Percentiles rank a stretch among this genome's conserved stretches.
Evolutionary conservation across 1,140 invertebrate genomes (phyloP).

Genomic region (Aradophagus sp.): DNA sequence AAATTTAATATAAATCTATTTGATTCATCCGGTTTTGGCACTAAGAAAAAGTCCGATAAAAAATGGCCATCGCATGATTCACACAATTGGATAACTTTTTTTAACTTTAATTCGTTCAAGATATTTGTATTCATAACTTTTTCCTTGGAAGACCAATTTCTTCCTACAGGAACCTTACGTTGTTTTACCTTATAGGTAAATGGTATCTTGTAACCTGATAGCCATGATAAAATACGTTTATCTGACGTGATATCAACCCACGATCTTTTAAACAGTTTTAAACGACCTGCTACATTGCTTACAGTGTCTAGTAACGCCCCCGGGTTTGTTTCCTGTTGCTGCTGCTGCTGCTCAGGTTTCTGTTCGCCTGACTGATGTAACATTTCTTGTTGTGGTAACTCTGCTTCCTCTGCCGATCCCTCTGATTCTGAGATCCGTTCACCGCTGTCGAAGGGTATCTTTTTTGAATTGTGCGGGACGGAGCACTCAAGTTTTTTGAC

Average conservation of each 20-base stretch:
- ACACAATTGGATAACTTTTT: conserved; percentile 19
- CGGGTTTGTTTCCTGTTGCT: conserved; percentile 4
- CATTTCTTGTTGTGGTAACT: too few species aligned
- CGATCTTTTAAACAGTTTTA: conserved; percentile 12
- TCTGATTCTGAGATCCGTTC: conserved; percentile 36
- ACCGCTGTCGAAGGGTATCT: conserved; percentile 11
- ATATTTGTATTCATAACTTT: conserved; percentile 20
- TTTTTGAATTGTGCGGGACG: conserved; percentile 26
- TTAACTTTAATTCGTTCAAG: conserved; percentile 20
- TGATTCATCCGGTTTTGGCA: conserved; percentile 53
- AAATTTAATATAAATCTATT: conserved; percentile 55
- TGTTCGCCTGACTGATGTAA: neutral
- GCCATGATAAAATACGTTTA: conserved; percentile 15
- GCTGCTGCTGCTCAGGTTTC: neutral
- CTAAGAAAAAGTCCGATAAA: conserved; percentile 57
- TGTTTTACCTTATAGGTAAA: conserved; percentile 8
- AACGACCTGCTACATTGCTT: conserved; percentile 17
- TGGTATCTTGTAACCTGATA: conserved; percentile 28
- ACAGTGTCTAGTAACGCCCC: conserved; percentile 18
- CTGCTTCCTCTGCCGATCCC: neutral
- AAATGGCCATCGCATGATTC: conserved; percentile 43
- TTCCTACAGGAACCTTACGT: neutral
- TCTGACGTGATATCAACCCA: conserved; percentile 13
- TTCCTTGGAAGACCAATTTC: conserved; percentile 8
- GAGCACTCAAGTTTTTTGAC: conserved; percentile 45